phyloP scores from a whole-genome alignment of 2,888 invertebrate genomes.

The Lomographa bimaculata region DNA sequence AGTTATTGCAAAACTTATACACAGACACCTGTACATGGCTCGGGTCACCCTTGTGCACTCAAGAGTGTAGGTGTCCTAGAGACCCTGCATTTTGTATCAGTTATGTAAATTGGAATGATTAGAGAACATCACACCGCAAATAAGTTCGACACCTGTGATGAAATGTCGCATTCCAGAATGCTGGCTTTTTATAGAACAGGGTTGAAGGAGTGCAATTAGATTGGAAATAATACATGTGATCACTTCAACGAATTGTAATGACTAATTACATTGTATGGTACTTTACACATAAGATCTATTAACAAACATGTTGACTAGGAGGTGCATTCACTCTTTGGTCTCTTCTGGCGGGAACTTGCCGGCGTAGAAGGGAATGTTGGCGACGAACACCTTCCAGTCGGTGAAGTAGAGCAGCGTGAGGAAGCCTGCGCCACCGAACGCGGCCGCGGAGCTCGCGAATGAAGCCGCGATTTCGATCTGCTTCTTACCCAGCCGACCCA shows the following conservation, averaged over 20 bases:
- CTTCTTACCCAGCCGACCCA: slow-evolving; percentile 83
- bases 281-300: slow-evolving; percentile 5
- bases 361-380: slow-evolving; percentile 90
- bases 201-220: too few species aligned
- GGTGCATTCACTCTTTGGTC: slow-evolving; percentile 33
- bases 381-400: slow-evolving; percentile 90
- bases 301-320: background rate
- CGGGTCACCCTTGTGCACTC: too few species aligned
- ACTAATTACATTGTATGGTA: slow-evolving; percentile 1
- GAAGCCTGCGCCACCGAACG: slow-evolving; percentile 87
- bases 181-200: too few species aligned
- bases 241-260: slow-evolving; percentile 5
- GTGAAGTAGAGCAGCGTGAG: slow-evolving; percentile 87
- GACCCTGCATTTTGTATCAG: too few species aligned
- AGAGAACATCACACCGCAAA: too few species aligned
- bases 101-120: too few species aligned
- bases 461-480: slow-evolving; percentile 82
- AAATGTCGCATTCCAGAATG: too few species aligned
- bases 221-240: background rate
- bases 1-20: too few species aligned
- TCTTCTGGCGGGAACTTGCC: slow-evolving; percentile 85
- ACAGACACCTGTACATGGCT: too few species aligned
- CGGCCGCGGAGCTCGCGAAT: slow-evolving; percentile 82
- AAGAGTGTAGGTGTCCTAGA: too few species aligned
- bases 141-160: too few species aligned